Evolutionary conservation across 2,888 invertebrate species (phyloP).

Genomic region (Dynastes maya): DNA sequence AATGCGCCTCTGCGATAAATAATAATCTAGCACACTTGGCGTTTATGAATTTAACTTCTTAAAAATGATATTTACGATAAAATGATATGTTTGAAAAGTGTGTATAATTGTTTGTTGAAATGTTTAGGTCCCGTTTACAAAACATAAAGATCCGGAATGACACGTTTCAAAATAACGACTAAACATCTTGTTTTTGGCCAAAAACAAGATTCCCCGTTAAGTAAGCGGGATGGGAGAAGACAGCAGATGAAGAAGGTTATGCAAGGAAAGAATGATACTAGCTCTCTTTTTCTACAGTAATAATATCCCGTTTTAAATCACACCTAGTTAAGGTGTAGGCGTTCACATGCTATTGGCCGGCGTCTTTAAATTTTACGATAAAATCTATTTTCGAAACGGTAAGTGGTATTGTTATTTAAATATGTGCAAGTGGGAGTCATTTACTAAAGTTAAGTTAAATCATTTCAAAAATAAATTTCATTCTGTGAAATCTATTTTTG

Average conservation of each 20-base stretch:
- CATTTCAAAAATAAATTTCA: too few species aligned
- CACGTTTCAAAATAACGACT: slow-evolving; percentile 70
- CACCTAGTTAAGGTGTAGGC: slow-evolving; percentile 19
- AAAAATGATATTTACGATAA: slow-evolving; percentile 66
- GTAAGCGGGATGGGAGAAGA: too few species aligned
- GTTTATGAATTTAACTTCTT: slow-evolving; percentile 44
- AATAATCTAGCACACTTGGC: background rate
- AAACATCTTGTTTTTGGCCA: slow-evolving; percentile 66
- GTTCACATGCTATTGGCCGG: slow-evolving; percentile 5
- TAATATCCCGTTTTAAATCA: slow-evolving; percentile 46
- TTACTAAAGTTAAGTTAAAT: too few species aligned
- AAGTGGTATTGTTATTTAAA: background rate
- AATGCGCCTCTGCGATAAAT: background rate
- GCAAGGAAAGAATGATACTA: background rate
- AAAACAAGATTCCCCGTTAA: slow-evolving; percentile 27
- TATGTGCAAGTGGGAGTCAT: background rate
- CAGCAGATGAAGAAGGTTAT: background rate
- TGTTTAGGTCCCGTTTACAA: slow-evolving; percentile 64
- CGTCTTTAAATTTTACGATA: background rate
- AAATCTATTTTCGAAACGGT: background rate
- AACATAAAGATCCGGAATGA: slow-evolving; percentile 70
- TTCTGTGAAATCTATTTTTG: too few species aligned
- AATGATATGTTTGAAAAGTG: slow-evolving; percentile 66
- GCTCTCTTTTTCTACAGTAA: slow-evolving; percentile 20
- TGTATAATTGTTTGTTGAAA: slow-evolving; percentile 68